Percentiles rank a stretch among this genome's conserved stretches.
phyloP scores from a whole-genome alignment of 2,113 vertebrate genomes.

The Numenius arquata region DNA sequence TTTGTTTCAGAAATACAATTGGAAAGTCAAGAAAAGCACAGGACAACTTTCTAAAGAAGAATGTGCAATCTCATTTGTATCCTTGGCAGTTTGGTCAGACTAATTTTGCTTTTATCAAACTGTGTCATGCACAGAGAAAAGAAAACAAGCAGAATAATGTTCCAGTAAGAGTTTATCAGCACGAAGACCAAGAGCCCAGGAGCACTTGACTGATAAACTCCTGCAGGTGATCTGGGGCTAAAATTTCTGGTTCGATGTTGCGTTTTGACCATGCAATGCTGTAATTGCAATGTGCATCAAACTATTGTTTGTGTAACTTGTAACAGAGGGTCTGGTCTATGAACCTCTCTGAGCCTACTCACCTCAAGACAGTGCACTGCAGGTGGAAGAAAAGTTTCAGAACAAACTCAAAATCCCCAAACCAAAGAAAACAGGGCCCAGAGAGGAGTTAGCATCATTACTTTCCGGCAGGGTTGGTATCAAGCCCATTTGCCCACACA shows the following conservation, averaged over 20 bases:
- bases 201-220: conserved; percentile 56
- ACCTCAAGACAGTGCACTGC: conserved; percentile 52
- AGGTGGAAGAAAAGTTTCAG: conserved; percentile 53
- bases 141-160: neutral
- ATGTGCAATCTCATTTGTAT: neutral
- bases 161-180: conserved; percentile 65
- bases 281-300: neutral
- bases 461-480: conserved; percentile 37
- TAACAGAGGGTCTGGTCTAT: neutral
- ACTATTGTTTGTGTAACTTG: neutral
- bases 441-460: conserved; percentile 38
- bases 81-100: neutral
- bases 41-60: neutral
- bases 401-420: conserved; percentile 60
- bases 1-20: conserved; percentile 12
- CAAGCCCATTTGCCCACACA: conserved; percentile 1
- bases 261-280: conserved; percentile 60
- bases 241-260: conserved; percentile 43
- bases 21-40: neutral
- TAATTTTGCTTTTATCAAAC: conserved; percentile 54
- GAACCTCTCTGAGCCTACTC: conserved; percentile 55
- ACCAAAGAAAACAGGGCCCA: conserved; percentile 40
- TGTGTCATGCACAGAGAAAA: conserved; percentile 72
- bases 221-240: conserved; percentile 24
- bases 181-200: conserved; percentile 19